Evolutionary conservation across 2,888 invertebrate species (phyloP).

Genomic region (Drosophila affinis): DNA sequence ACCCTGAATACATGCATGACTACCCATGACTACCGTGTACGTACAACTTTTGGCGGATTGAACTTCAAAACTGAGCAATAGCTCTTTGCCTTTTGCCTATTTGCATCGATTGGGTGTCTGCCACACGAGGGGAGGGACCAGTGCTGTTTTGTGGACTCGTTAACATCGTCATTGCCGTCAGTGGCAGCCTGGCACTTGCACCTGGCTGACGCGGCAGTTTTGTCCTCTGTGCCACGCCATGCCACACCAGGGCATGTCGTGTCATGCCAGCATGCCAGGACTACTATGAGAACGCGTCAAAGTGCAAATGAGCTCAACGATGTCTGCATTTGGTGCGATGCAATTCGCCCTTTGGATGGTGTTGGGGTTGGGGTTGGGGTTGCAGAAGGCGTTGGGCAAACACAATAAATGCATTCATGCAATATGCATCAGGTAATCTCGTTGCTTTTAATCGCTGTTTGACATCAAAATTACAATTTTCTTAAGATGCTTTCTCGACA

Average conservation of each 20-base stretch:
- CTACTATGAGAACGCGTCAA: slow-evolving; percentile 51
- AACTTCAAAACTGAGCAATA: slow-evolving; percentile 32
- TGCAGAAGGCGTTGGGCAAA: slow-evolving; percentile 60
- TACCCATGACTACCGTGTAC: background rate
- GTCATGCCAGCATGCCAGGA: slow-evolving; percentile 2
- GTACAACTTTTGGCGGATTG: slow-evolving; percentile 11
- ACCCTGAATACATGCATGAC: background rate
- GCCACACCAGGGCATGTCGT: slow-evolving; percentile 35
- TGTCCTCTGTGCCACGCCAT: slow-evolving; percentile 23
- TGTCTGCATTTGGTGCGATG: slow-evolving; percentile 36
- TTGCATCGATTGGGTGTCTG: slow-evolving; percentile 41
- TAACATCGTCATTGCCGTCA: slow-evolving; percentile 76
- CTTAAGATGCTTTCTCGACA: slow-evolving; percentile 63
- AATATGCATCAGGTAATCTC: slow-evolving; percentile 83
- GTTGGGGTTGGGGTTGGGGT: slow-evolving; percentile 11
- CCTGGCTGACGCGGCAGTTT: slow-evolving; percentile 57
- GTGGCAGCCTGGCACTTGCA: slow-evolving; percentile 27
- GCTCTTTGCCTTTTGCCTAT: slow-evolving; percentile 39
- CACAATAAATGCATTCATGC: slow-evolving; percentile 81
- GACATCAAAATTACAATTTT: slow-evolving; percentile 82
- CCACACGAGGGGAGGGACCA: background rate
- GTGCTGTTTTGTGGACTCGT: slow-evolving; percentile 63
- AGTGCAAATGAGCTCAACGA: slow-evolving; percentile 58
- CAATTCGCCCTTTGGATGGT: background rate
- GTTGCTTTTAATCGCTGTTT: slow-evolving; percentile 83